Conservation (phyloP, 2,888 invertebrate genomes). For the Dynastes tityus region DNA sequence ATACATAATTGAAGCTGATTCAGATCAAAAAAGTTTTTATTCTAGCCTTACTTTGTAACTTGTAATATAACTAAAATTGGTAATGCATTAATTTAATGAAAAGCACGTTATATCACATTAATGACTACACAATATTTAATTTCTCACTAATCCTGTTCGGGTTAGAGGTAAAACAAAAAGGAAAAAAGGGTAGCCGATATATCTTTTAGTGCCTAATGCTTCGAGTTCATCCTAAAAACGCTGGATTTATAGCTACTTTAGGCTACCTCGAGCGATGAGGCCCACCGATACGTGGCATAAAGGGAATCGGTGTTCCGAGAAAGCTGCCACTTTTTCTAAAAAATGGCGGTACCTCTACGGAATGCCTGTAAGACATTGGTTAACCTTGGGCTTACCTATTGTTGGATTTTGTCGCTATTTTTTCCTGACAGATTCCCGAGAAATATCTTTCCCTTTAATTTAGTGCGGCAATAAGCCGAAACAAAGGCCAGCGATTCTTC, state of each 20-base stretch:
- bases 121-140: too few relatives aligned
- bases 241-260: conserved; percentile 64
- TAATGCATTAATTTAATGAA: too few relatives aligned
- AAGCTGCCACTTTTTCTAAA: conserved; percentile 62
- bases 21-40: too few relatives aligned
- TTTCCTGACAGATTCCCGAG: conserved; percentile 44
- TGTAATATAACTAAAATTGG: too few relatives aligned
- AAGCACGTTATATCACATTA: too few relatives aligned
- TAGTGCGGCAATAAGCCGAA: conserved; percentile 40
- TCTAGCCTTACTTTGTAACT: too few relatives aligned
- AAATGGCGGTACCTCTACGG: conserved; percentile 61
- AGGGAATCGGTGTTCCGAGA: conserved; percentile 58
- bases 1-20: too few relatives aligned
- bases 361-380: conserved; percentile 56
- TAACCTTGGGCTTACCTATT: conserved; percentile 53
- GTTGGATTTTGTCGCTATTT: conserved; percentile 51
- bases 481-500: conserved; percentile 38
- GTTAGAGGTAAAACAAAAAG: too few relatives aligned
- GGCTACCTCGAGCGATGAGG: conserved; percentile 59
- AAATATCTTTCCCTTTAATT: conserved; percentile 38
- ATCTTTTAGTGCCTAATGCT: too few relatives aligned
- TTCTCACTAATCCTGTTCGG: too few relatives aligned
- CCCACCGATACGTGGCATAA: conserved; percentile 38
- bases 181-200: too few relatives aligned
- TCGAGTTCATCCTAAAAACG: conserved; percentile 59